Evolutionary conservation across 1,140 invertebrate species (phyloP).

Genomic region (Triops cancriformis): DNA sequence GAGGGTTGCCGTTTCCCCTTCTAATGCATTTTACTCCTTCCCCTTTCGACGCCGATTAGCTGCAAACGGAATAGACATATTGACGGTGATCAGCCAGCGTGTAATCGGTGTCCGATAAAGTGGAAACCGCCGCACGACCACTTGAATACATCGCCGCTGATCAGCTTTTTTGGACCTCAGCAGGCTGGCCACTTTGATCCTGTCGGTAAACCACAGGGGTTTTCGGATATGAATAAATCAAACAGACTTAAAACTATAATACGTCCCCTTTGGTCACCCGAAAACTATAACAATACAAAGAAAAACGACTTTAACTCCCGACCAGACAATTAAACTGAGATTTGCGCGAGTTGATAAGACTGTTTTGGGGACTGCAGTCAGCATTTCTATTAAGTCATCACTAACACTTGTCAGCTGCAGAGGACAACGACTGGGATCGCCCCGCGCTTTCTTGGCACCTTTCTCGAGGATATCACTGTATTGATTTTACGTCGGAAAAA

Average conservation of each 20-base stretch:
- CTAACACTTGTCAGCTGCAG: conserved; percentile 3
- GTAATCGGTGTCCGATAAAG: conserved; percentile 9
- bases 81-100: neutral
- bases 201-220: neutral
- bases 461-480: neutral
- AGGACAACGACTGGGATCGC: neutral
- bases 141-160: neutral
- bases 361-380: neutral
- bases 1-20: neutral
- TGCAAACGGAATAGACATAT: conserved; percentile 9
- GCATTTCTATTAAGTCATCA: neutral
- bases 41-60: neutral
- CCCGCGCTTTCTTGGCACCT: neutral
- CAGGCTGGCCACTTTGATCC: conserved; percentile 12
- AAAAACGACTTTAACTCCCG: neutral
- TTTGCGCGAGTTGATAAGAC: neutral
- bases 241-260: conserved; percentile 5
- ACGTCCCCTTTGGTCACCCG: neutral
- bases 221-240: conserved; percentile 4
- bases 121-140: conserved; percentile 8
- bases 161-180: neutral
- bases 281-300: neutral
- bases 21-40: neutral
- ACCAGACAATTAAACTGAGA: neutral
- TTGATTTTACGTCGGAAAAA: neutral